Conservation (phyloP, 2,113 vertebrate genomes). For the Myxocyprinus asiaticus region DNA sequence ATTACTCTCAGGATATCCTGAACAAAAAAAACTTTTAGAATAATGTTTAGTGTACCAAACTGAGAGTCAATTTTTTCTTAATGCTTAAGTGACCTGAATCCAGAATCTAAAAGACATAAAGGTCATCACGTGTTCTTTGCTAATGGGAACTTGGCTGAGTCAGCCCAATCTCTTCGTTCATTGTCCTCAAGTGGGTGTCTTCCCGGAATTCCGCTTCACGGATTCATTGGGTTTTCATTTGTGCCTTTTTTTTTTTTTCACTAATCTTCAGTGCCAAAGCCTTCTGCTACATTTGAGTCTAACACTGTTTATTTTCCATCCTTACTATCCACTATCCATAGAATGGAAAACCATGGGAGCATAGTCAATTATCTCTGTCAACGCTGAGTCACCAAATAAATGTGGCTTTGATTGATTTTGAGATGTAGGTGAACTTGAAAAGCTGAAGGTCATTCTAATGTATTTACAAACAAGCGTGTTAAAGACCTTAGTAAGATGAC, state of each 20-base stretch:
- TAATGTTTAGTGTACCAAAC: neutral
- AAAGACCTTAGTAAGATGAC: too few species aligned
- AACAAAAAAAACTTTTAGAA: neutral
- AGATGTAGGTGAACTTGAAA: neutral
- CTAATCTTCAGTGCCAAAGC: slow-evolving; percentile 9
- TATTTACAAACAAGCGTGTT: slow-evolving; percentile 3
- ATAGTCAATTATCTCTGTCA: slow-evolving; percentile 41
- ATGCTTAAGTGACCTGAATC: neutral
- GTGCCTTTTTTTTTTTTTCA: slow-evolving; percentile 31
- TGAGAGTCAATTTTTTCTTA: neutral
- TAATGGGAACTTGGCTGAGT: slow-evolving; percentile 19
- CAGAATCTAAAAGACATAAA: neutral
- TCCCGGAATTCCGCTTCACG: slow-evolving; percentile 3
- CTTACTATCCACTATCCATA: neutral
- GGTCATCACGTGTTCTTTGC: neutral
- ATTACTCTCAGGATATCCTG: neutral
- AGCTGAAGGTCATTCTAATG: neutral
- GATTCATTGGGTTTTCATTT: slow-evolving; percentile 38
- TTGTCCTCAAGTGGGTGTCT: slow-evolving; percentile 12
- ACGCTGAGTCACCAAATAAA: slow-evolving; percentile 3
- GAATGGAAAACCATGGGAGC: slow-evolving; percentile 1
- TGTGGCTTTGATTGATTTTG: neutral
- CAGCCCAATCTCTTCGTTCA: neutral
- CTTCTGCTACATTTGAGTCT: slow-evolving; percentile 30
- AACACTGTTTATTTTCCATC: slow-evolving; percentile 2